These are phyloP conservation scores for Typhlichthys subterraneus DNA, from an alignment of 2,797 vertebrate species.

Conservation along the genomic window DNA sequence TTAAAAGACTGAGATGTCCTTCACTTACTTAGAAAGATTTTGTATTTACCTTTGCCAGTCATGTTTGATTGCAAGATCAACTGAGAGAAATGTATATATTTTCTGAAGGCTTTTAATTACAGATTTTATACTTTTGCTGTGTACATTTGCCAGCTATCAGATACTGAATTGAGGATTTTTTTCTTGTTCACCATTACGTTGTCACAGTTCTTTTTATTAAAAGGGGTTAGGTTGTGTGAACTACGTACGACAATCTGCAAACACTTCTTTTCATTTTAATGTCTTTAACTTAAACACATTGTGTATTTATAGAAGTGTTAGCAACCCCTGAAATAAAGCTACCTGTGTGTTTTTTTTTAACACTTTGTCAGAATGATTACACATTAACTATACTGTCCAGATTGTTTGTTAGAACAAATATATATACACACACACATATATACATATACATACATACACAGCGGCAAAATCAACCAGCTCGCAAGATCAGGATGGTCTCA, in stretches of 20 bases:
- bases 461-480: too few relatives aligned
- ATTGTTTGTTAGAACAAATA: too few relatives aligned
- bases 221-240: neutral
- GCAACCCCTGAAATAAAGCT: constrained; percentile 43
- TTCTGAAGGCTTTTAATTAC: neutral
- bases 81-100: neutral
- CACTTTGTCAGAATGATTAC: neutral
- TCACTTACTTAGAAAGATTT: neutral
- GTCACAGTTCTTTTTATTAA: constrained; percentile 16
- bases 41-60: neutral
- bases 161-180: neutral
- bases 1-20: neutral
- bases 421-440: too few relatives aligned
- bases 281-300: too few relatives aligned
- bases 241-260: too few relatives aligned
- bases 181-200: constrained; percentile 26
- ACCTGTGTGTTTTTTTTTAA: constrained; percentile 30
- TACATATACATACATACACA: too few relatives aligned
- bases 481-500: too few relatives aligned
- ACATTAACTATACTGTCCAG: too few relatives aligned
- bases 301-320: constrained; percentile 3
- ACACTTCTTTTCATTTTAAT: too few relatives aligned
- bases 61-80: neutral
- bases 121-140: neutral
- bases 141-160: neutral